These are phyloP conservation scores for Drosophila subpulchrella DNA, from an alignment of 1,140 invertebrate genomes.

Conservation along the genomic window DNA sequence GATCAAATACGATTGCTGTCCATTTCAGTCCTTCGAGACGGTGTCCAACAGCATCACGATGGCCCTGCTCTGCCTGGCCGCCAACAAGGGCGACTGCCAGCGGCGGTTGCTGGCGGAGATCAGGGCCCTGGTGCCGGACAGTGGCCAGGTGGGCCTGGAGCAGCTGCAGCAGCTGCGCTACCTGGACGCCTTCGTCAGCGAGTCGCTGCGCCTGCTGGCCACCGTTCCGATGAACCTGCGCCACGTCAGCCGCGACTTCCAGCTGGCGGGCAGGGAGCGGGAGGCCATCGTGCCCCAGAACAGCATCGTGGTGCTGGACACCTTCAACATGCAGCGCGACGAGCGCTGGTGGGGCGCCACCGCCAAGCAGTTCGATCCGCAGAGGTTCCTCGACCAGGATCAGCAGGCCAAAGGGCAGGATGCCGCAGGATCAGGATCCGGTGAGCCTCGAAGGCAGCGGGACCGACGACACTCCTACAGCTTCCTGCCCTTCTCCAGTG, in stretches of 20 bases:
- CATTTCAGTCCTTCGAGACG: slow-evolving; percentile 72
- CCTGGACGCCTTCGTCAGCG: slow-evolving; percentile 73
- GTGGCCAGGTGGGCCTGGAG: slow-evolving; percentile 57
- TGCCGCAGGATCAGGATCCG: not conserved
- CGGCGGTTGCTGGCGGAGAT: slow-evolving; percentile 69
- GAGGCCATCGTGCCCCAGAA: slow-evolving; percentile 67
- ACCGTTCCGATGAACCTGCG: slow-evolving; percentile 81
- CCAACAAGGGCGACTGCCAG: slow-evolving; percentile 62
- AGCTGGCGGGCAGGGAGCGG: slow-evolving; percentile 39
- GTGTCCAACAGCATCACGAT: slow-evolving; percentile 80
- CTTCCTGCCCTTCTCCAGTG: slow-evolving; percentile 91
- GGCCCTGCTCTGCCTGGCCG: slow-evolving; percentile 73
- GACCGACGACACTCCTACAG: slow-evolving; percentile 87
- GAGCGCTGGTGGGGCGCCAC: slow-evolving; percentile 85
- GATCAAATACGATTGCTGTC: too few species aligned
- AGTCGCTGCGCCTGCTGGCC: slow-evolving; percentile 72
- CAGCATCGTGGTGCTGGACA: slow-evolving; percentile 73
- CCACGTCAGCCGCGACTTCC: slow-evolving; percentile 71
- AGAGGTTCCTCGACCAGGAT: slow-evolving; percentile 87
- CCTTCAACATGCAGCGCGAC: slow-evolving; percentile 81
- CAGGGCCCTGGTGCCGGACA: slow-evolving; percentile 42
- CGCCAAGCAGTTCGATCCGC: slow-evolving; percentile 90
- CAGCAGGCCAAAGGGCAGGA: not conserved
- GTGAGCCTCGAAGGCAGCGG: not conserved
- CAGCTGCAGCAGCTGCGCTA: slow-evolving; percentile 74